Evolutionary conservation across 1,140 invertebrate species (phyloP).

Genomic region (Gonioctena quinquepunctata): DNA sequence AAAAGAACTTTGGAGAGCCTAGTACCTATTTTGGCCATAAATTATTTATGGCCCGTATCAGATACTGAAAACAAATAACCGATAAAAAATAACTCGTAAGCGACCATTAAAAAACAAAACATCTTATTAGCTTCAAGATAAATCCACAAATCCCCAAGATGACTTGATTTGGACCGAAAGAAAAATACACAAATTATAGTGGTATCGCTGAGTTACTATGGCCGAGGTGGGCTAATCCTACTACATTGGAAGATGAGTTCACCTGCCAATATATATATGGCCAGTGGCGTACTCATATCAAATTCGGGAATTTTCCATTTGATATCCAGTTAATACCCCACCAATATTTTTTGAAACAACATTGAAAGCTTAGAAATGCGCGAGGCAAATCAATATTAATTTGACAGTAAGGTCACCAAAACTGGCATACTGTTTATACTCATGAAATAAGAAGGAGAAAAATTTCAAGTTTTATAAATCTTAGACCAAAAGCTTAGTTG

Average conservation of each 20-base stretch:
- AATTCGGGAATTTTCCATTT: background rate
- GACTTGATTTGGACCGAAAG: constrained; percentile 43
- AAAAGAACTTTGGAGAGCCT: too few relatives aligned
- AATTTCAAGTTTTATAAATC: background rate
- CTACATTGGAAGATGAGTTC: constrained; percentile 20
- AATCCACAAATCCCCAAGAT: constrained; percentile 43
- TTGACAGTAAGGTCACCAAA: too few relatives aligned
- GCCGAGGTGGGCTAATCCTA: constrained; percentile 7
- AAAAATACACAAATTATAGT: constrained; percentile 23
- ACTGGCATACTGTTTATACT: too few relatives aligned
- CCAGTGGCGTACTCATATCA: background rate
- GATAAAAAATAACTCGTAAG: constrained; percentile 23
- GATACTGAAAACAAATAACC: constrained; percentile 17
- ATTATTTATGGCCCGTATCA: background rate
- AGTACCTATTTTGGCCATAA: too few relatives aligned
- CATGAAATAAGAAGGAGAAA: background rate
- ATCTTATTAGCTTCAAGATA: constrained; percentile 40
- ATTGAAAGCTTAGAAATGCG: too few relatives aligned
- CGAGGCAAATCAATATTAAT: too few relatives aligned
- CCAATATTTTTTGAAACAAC: too few relatives aligned
- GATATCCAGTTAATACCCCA: background rate
- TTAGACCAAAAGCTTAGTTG: too few relatives aligned
- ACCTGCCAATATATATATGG: constrained; percentile 29
- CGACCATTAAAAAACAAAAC: constrained; percentile 37
- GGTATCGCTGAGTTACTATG: constrained; percentile 1